Evolutionary conservation across 2,888 invertebrate species (phyloP), one percentile per base, ranked within the genome.

Genomic region (Dynastes grantii): DNA sequence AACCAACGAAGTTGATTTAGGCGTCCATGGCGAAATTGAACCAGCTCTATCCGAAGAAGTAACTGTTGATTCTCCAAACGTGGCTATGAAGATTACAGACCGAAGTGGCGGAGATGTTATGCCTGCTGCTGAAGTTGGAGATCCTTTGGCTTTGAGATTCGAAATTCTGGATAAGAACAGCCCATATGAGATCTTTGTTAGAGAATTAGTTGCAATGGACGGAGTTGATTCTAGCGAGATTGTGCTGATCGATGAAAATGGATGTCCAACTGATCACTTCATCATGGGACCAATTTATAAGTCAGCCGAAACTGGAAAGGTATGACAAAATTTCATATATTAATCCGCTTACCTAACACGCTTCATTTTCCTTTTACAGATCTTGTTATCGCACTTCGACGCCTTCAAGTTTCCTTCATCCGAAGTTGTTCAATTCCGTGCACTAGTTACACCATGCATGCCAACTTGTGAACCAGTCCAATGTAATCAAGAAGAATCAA

Each of bases 381-480:
- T 95, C 84, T 90, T 97, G 81, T 90, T 97, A 80, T 97, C 97
- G 76, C 95, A 96, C 90, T 97, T 98, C 90, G 97, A 97, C 88
- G 97, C 97, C 53, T 98, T 98, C 92, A 97, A 98, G 89, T 98
- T 98, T 91, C 97, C 97, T 63, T 97, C 97, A 71, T 97, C 97
- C 13, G 97, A 97, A 88, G 95, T 97, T 65, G 97, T 98, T 1
- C 97, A 97, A 88, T 98, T 98, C 93, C 93, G 97, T 81, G 97
- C 97, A n/a, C 89, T 97, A 86, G 97, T 98, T 55, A 97, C 97
- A 2, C 97, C 97, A 0, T 97, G 97, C 88, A 95, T 98, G 94
- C 97, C 97, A 32, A 92, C 94, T 63, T 98, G 97, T 89, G 96
- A 97, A 87, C 97, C 97, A 8, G 96, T 97, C 9, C 95, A 96